Base-by-base conservation (phyloP, 2,888 invertebrate species). In the Agrilus cyanescens region DNA sequence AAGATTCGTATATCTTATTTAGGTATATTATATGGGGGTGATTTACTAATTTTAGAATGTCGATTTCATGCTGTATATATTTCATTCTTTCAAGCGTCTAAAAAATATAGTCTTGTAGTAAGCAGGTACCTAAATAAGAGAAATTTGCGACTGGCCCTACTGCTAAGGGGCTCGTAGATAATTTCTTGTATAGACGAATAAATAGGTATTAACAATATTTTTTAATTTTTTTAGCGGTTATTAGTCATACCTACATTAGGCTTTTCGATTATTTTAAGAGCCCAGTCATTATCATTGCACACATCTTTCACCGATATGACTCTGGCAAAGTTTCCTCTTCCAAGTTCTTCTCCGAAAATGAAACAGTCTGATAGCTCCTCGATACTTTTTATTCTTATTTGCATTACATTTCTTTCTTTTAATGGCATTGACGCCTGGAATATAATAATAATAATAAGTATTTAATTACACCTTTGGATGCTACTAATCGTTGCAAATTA, bases 21-120 rank as follows among this genome's bases (percentile, higher is more conserved):
- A 75, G 58, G 46, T 61, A 59, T 45, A 75, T 72, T 41, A 75
- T 74, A 53, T 75, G 71, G 12, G 70, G 70, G 58, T 75, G 75
- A 33, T 66, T 57, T n/a, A 75, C 72, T 49, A 66, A 57, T 57
- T 73, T 74, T 48, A 75, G 58, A 46, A 75, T 74, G 44, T 65
- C 61, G 35, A 75, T 72, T 60, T 75, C 74, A 44, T 69, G 57
- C 45, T 72, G 65, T 35, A 74, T 53, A 31, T 67, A 55, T 45
- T 65, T 63, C 40, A 71, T 57, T 50, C 50, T 52, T 8, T 42
- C 36, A 30, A 41, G 41, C 13, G 40, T 38, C 46, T 48, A 37
- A 14, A 15, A 34, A 32, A n/a, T n/a, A n/a, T n/a, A n/a, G n/a
- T n/a, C n/a, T n/a, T n/a, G n/a, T n/a, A n/a, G n/a, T n/a, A n/a